A percentile compares a stretch with the other conserved stretches of the same genome.
Conservation (phyloP, 2,797 vertebrate species). For the Alauda arvensis region DNA sequence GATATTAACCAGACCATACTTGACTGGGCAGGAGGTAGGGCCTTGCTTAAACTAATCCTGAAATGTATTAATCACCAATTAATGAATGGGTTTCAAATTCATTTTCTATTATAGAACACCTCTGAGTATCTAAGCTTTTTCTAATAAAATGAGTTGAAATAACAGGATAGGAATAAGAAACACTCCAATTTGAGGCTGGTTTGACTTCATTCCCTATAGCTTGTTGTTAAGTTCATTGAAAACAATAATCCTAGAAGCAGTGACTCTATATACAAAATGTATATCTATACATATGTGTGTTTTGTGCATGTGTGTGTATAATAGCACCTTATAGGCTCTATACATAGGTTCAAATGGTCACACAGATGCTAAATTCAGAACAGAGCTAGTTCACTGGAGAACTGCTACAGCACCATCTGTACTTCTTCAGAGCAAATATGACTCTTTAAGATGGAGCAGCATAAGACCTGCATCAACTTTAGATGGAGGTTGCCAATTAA, state of each 20-base stretch:
- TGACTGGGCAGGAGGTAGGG: conserved; percentile 92
- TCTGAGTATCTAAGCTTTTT: conserved; percentile 75
- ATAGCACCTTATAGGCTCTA: neutral
- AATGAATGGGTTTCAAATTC: conserved; percentile 84
- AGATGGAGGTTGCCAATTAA: neutral
- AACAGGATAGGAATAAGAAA: conserved; percentile 68
- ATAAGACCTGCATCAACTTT: neutral
- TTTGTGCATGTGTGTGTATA: neutral
- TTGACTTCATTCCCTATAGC: conserved; percentile 53
- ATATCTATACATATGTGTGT: accelerated
- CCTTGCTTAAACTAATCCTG: conserved; percentile 93
- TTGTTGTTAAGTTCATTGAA: conserved; percentile 51
- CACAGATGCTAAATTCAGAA: neutral
- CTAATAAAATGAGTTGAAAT: conserved; percentile 79
- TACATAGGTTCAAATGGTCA: conserved; percentile 18
- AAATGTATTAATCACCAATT: conserved; percentile 97
- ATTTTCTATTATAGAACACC: conserved; percentile 78
- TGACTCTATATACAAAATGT: neutral
- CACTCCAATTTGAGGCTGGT: conserved; percentile 30
- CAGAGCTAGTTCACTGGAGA: conserved; percentile 17
- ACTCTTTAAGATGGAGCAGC: neutral
- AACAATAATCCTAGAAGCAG: conserved; percentile 20
- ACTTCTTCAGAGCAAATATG: neutral
- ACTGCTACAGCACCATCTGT: neutral
- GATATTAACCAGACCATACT: conserved; percentile 86